Percentiles rank a stretch among this genome's conserved stretches.
phyloP scores from a whole-genome alignment of 2,888 invertebrate genomes.

The Tortricodes alternella region DNA sequence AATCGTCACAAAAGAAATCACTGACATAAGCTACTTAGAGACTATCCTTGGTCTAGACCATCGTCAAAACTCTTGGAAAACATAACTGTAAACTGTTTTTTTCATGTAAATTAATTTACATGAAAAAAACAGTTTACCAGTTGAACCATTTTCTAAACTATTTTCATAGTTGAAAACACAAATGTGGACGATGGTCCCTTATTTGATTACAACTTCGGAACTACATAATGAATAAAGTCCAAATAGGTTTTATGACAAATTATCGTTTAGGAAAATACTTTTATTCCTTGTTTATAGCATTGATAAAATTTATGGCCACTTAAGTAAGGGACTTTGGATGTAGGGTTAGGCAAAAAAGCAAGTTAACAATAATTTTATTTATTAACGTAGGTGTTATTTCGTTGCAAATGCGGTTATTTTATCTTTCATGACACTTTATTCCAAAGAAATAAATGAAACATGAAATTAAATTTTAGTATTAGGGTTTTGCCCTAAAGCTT shows the following conservation, averaged over 20 bases:
- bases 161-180: conserved; percentile 17
- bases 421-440: too few species aligned
- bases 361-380: not conserved
- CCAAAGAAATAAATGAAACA: too few species aligned
- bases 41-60: not conserved
- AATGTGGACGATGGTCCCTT: conserved; percentile 13
- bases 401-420: too few species aligned
- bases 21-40: too few species aligned
- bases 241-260: conserved; percentile 29
- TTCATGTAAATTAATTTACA: not conserved
- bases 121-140: not conserved
- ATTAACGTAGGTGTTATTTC: not conserved
- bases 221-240: conserved; percentile 20
- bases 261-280: conserved; percentile 29
- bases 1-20: too few species aligned
- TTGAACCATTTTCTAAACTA: too few species aligned
- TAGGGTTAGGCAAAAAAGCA: conserved; percentile 12
- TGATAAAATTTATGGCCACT: conserved; percentile 29
- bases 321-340: conserved; percentile 3
- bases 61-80: not conserved
- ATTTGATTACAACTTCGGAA: conserved; percentile 25
- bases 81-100: not conserved
- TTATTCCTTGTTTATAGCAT: conserved; percentile 25
- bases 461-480: too few species aligned
- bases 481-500: too few species aligned